Evolutionary conservation across 2,888 invertebrate species (phyloP), one percentile per base, ranked within the genome.

Genomic region (Conchocele bisecta): DNA sequence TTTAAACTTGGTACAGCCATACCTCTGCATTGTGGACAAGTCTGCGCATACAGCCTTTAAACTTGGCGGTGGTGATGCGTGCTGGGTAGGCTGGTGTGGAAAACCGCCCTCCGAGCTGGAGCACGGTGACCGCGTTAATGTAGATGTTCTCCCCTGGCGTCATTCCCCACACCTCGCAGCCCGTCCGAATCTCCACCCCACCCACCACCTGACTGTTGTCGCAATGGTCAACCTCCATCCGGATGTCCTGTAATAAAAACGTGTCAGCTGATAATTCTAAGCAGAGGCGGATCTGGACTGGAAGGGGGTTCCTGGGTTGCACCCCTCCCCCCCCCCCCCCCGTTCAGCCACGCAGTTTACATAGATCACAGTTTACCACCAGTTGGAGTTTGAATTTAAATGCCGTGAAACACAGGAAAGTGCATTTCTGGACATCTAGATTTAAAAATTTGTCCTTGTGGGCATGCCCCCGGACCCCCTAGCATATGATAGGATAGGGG

Each of bases 71-170:
- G 4, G 73, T 75, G 20, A 83, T 69, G 20, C 80, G 75, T 3
- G 69, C 50, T 0, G 86, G 83, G 57, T 71, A 83, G 1, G 60
- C 31, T 1, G 75, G 68, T 1, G 51, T 24, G 17, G 80, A 60
- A 39, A 77, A 64, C 42, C 97, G 96, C n/a, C 92, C 89, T 61
- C 99, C 99, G 61, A 99, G 94, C 93, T 99, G 98, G 44, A 99
- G 92, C 0, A 98, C 97, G 0, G 97, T 95, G 91, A 98, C 97
- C 0, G 98, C 97, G 92, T 98, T 98, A 53, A 99, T 93, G 91
- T 97, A 98, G 92, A 97, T 97, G 90, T 96, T 98, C 92, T 98
- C 98, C 1, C 98, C 97, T 1, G 97, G 97, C 78, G 98, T 96
- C 17, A 94, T 94, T 26, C 97, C 97, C 74, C 94, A 94, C 0